Evolutionary conservation across 2,797 vertebrate genomes (phyloP).

Genomic region (Hapalemur alaotrensis): DNA sequence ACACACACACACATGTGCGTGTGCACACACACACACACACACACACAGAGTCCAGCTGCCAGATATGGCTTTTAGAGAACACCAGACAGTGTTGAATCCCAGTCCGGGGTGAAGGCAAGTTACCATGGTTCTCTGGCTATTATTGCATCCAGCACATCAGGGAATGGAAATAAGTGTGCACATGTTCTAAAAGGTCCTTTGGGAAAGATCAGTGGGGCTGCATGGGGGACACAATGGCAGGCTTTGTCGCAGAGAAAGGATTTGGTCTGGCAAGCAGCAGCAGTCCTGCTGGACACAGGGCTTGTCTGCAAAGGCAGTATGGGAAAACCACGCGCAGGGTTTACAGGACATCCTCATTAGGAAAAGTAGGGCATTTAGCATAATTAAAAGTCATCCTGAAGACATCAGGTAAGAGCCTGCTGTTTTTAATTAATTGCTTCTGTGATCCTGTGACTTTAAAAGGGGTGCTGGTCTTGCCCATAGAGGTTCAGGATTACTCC

Average conservation of each 20-base stretch:
- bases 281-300: conserved; percentile 70
- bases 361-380: conserved; percentile 66
- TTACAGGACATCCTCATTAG: conserved; percentile 78
- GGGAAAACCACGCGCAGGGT: conserved; percentile 65
- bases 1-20: rapidly evolving
- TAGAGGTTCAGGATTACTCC: background rate
- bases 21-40: background rate
- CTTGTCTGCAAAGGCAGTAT: conserved; percentile 70
- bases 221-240: conserved; percentile 78
- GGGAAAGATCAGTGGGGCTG: conserved; percentile 74
- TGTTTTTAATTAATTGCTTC: conserved; percentile 52
- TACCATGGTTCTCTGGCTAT: conserved; percentile 66
- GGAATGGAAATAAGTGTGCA: conserved; percentile 71
- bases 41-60: conserved; percentile 68
- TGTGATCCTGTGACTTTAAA: conserved; percentile 29
- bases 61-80: conserved; percentile 59
- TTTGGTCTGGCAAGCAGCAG: conserved; percentile 80
- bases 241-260: conserved; percentile 79
- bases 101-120: conserved; percentile 25
- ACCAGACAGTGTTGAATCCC: conserved; percentile 28
- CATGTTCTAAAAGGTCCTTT: conserved; percentile 79
- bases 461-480: background rate
- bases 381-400: conserved; percentile 71
- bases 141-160: conserved; percentile 63
- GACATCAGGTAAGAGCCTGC: conserved; percentile 69